Evolutionary conservation across 2,797 vertebrate genomes (phyloP).

Genomic region (Poeciliopsis paucimaculata): DNA sequence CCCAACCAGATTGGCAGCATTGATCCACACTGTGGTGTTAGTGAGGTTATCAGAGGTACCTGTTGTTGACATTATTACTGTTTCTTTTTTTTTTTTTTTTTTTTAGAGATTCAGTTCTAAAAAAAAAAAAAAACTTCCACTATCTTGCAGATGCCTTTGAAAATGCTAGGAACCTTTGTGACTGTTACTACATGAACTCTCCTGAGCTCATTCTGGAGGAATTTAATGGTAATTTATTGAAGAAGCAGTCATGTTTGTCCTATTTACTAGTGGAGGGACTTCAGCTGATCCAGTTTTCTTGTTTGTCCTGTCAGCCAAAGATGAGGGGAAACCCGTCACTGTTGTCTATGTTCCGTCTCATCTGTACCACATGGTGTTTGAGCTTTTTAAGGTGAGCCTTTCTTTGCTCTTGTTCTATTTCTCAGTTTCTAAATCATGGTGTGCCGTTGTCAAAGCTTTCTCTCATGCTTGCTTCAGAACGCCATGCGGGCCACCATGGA

Average conservation of each 20-base stretch:
- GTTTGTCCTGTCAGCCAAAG: constrained; percentile 81
- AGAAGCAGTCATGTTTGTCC: background rate
- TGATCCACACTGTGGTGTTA: constrained; percentile 90
- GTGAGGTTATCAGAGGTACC: constrained; percentile 91
- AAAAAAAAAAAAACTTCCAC: background rate
- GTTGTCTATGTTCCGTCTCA: constrained; percentile 98
- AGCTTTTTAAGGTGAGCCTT: constrained; percentile 93
- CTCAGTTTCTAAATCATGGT: background rate
- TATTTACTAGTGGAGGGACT: background rate
- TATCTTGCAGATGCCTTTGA: constrained; percentile 91
- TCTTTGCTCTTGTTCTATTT: background rate
- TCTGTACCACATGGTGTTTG: constrained; percentile 98
- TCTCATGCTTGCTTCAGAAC: constrained; percentile 81
- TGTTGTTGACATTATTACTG: background rate
- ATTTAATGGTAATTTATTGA: constrained; percentile 84
- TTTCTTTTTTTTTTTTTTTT: background rate
- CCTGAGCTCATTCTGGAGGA: constrained; percentile 92
- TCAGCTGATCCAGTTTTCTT: background rate
- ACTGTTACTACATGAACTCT: constrained; percentile 97
- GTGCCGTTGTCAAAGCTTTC: background rate
- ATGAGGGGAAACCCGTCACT: constrained; percentile 83
- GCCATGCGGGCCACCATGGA: constrained; percentile 99
- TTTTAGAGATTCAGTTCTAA: background rate
- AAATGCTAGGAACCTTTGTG: constrained; percentile 94
- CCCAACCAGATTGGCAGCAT: constrained; percentile 99